Evolutionary conservation across 2,888 invertebrate genomes (phyloP).

Genomic region (Ptilodon capucinus): DNA sequence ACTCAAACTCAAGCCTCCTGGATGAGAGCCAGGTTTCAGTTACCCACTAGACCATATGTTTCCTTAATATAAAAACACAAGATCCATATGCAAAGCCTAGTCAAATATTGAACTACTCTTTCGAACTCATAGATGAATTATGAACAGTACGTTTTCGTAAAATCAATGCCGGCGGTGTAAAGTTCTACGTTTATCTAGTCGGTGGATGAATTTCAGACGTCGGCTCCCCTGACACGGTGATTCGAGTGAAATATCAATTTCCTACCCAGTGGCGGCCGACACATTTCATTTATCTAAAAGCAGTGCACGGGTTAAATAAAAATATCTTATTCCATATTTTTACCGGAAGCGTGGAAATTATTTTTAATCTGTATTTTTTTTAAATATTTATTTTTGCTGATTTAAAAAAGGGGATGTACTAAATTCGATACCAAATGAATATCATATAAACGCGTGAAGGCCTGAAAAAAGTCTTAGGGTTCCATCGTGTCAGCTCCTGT

Average conservation of each 20-base stretch:
- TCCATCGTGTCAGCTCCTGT: no score
- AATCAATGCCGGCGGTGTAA: constrained; percentile 19
- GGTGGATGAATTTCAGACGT: constrained; percentile 30
- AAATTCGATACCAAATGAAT: no score
- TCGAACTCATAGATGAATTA: not conserved
- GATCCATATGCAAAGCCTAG: no score
- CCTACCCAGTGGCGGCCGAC: constrained; percentile 52
- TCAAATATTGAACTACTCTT: no score
- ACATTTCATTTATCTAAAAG: constrained; percentile 61
- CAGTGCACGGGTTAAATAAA: constrained; percentile 46
- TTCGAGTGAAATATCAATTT: constrained; percentile 73
- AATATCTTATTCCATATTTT: constrained; percentile 28
- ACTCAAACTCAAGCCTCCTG: no score
- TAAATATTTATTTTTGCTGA: not conserved
- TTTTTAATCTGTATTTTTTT: not conserved
- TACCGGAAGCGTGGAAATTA: not conserved
- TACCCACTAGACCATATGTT: no score
- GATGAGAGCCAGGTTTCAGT: no score
- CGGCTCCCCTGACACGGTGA: constrained; percentile 37
- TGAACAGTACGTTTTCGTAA: not conserved
- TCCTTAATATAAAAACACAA: no score
- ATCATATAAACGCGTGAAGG: no score
- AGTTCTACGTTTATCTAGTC: constrained; percentile 32
- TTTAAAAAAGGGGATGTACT: no score
- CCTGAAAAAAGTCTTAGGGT: no score